These are phyloP conservation scores for Adelges cooleyi DNA, from an alignment of 1,140 invertebrate genomes.

Conservation along the genomic window DNA sequence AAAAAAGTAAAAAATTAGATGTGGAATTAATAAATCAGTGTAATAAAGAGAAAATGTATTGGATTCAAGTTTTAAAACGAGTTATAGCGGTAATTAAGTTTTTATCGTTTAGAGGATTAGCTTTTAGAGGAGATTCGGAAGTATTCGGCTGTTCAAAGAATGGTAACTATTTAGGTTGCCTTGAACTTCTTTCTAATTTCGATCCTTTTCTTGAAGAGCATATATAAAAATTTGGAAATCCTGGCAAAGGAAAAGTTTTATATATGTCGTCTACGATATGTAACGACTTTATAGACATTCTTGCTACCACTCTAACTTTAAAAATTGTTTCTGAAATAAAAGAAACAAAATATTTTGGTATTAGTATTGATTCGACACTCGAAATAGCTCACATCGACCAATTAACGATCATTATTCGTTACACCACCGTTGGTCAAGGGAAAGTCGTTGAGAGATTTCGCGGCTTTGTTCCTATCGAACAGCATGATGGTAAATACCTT, in stretches of 20 bases:
- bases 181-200: constrained; percentile 36
- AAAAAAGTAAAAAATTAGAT: not conserved
- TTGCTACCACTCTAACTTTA: not conserved
- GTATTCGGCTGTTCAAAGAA: constrained; percentile 27
- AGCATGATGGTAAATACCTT: not conserved
- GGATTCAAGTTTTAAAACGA: constrained; percentile 10
- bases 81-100: constrained; percentile 32
- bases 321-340: constrained; percentile 2
- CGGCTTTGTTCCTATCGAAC: not conserved
- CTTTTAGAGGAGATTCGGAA: constrained; percentile 32
- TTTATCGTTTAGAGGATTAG: constrained; percentile 31
- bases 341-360: not conserved
- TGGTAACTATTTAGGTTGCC: constrained; percentile 32
- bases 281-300: constrained; percentile 35
- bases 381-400: constrained; percentile 2
- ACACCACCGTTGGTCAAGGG: too few relatives aligned
- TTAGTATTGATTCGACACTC: not conserved
- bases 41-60: not conserved
- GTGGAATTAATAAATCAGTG: not conserved
- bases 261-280: constrained; percentile 37
- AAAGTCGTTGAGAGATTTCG: not conserved
- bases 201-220: constrained; percentile 37
- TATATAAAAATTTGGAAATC: constrained; percentile 36
- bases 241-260: constrained; percentile 33
- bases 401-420: too few relatives aligned